Percentiles rank a stretch among this genome's conserved stretches.
Evolutionary conservation across 2,797 vertebrate species (phyloP).

Genomic region (Triplophysa yarkandensis): DNA sequence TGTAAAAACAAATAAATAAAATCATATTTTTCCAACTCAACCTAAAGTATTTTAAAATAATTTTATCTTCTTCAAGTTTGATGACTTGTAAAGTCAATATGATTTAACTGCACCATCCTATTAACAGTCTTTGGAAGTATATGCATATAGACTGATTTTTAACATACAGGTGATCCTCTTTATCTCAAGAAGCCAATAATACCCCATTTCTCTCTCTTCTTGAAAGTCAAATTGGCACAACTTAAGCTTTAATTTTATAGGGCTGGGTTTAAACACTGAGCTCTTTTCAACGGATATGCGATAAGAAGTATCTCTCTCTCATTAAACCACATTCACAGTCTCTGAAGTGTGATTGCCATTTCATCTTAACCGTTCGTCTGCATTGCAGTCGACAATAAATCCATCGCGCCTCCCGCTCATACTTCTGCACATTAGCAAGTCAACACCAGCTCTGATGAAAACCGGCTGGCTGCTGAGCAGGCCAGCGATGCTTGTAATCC

Average conservation of each 20-base stretch:
- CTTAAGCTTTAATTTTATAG: not conserved
- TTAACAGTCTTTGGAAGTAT: too few relatives aligned
- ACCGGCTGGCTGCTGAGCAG: not conserved
- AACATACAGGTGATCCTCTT: not conserved
- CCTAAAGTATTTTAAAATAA: too few relatives aligned
- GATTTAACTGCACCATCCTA: too few relatives aligned
- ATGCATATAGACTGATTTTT: too few relatives aligned
- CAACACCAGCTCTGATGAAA: not conserved
- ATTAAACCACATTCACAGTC: constrained; percentile 2
- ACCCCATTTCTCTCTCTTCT: not conserved
- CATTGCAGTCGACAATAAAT: constrained; percentile 5
- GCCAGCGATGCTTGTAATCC: constrained; percentile 11
- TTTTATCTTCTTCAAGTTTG: too few relatives aligned
- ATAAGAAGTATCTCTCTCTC: not conserved
- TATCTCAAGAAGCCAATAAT: not conserved
- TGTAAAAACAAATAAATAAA: too few relatives aligned
- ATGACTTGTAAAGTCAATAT: too few relatives aligned
- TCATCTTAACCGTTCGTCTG: constrained; percentile 7
- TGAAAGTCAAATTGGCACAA: not conserved
- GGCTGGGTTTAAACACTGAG: not conserved
- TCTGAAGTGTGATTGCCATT: constrained; percentile 1
- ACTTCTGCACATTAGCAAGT: constrained; percentile 10
- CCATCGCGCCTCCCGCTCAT: constrained; percentile 14
- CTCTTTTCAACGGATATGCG: not conserved
- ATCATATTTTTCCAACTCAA: too few relatives aligned